Conservation (phyloP, 2,113 vertebrate genomes). For the Hippocampus guttulatus region DNA sequence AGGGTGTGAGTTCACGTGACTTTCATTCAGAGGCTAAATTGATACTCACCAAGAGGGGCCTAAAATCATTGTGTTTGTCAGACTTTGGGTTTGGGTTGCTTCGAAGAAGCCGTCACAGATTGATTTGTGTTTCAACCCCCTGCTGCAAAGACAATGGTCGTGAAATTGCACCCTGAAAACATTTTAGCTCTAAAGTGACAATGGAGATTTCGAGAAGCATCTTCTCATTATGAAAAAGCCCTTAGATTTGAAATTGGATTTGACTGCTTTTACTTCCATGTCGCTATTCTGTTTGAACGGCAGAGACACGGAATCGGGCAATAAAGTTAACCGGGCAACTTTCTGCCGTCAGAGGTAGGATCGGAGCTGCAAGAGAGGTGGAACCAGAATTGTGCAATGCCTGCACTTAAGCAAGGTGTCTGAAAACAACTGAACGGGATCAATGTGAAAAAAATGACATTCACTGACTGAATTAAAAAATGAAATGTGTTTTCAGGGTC, state of each 20-base stretch:
- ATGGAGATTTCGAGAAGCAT: constrained; percentile 19
- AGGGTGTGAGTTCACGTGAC: background rate
- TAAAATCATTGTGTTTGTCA: constrained; percentile 24
- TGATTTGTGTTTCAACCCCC: constrained; percentile 39
- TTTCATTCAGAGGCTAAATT: constrained; percentile 25
- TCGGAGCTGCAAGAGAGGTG: too few species aligned
- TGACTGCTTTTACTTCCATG: background rate
- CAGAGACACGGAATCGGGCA: background rate
- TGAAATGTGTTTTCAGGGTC: background rate
- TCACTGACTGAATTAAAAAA: too few species aligned
- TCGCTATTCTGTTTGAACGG: background rate
- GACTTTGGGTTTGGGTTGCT: constrained; percentile 40
- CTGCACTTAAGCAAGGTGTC: too few species aligned
- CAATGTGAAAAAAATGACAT: too few species aligned
- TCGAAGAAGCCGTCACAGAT: constrained; percentile 37
- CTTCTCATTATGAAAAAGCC: constrained; percentile 7
- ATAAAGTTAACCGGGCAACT: background rate
- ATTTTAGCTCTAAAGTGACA: constrained; percentile 23
- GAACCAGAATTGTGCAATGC: too few species aligned
- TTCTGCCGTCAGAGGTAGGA: background rate
- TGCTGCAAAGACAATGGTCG: constrained; percentile 30
- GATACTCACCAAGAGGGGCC: constrained; percentile 36
- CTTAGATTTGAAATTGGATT: background rate
- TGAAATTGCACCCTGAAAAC: constrained; percentile 39
- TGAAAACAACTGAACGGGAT: too few species aligned